phyloP scores from a whole-genome alignment of 2,888 invertebrate genomes.

The Ephialtes manifestator region DNA sequence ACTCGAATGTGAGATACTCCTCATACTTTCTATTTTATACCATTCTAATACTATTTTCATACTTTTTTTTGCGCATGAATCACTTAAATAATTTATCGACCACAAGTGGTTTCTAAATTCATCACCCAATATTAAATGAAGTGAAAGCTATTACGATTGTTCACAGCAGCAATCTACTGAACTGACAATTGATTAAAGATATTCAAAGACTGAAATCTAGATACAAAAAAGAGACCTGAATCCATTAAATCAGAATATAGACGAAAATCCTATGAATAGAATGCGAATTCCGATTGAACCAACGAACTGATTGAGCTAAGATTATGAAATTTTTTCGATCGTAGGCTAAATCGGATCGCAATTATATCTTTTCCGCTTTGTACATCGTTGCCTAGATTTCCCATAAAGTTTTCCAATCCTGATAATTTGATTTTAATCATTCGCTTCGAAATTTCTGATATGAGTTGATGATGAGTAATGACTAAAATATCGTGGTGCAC shows the following conservation, averaged over 20 bases:
- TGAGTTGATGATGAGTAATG: neutral
- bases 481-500: neutral
- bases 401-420: too few relatives aligned
- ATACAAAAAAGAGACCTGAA: too few relatives aligned
- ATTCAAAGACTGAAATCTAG: neutral
- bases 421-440: neutral
- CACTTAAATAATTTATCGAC: neutral
- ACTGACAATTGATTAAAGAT: neutral
- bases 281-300: constrained; percentile 44
- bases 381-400: too few relatives aligned
- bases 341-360: neutral
- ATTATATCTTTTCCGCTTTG: too few relatives aligned
- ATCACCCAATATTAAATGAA: neutral
- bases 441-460: neutral
- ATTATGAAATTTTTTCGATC: constrained; percentile 47
- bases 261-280: too few relatives aligned
- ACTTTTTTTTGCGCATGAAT: too few relatives aligned
- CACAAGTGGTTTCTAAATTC: neutral
- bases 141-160: neutral
- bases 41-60: too few relatives aligned
- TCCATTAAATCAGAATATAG: too few relatives aligned
- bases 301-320: constrained; percentile 58
- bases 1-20: too few relatives aligned
- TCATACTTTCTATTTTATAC: too few relatives aligned
- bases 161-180: neutral